These are phyloP conservation scores for Pseudochirops cupreus DNA, from an alignment of 2,797 vertebrate genomes.

Conservation along the genomic window DNA sequence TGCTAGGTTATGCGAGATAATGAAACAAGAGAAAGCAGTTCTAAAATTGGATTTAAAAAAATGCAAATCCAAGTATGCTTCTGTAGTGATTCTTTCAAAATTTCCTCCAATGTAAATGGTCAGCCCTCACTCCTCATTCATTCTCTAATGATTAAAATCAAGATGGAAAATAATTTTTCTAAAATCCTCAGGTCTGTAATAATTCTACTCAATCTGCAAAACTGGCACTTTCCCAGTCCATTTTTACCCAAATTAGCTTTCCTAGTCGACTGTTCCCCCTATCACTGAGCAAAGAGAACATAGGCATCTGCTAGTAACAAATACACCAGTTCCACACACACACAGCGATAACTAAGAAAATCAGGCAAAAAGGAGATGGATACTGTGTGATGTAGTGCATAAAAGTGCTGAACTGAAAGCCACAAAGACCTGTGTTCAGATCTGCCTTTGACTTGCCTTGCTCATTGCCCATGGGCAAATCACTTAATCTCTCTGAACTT, in stretches of 20 bases:
- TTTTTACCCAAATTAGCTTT: not conserved
- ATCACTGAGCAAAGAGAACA: conserved; percentile 10
- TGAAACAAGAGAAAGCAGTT: conserved; percentile 10
- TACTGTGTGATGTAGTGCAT: not conserved
- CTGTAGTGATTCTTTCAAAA: conserved; percentile 7
- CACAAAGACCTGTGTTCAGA: not conserved
- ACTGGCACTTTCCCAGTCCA: conserved; percentile 19
- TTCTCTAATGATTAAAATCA: not conserved
- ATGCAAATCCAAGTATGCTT: conserved; percentile 10
- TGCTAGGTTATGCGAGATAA: conserved; percentile 8
- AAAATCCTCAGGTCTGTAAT: not conserved
- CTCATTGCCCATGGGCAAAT: not conserved
- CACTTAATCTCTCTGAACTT: not conserved
- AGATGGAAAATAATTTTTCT: conserved; percentile 2
- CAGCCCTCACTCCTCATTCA: not conserved
- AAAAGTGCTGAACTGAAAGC: not conserved
- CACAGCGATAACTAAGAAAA: not conserved
- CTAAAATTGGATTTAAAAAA: conserved; percentile 38
- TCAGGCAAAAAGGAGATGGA: not conserved
- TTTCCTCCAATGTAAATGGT: conserved; percentile 18
- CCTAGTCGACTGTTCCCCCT: not conserved
- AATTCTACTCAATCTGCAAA: conserved; percentile 27
- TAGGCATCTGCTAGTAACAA: conserved; percentile 3
- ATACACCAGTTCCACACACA: not conserved
- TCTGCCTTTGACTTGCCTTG: not conserved